Base-by-base conservation (phyloP, 2,888 invertebrate species). In the Baronia brevicornis region DNA sequence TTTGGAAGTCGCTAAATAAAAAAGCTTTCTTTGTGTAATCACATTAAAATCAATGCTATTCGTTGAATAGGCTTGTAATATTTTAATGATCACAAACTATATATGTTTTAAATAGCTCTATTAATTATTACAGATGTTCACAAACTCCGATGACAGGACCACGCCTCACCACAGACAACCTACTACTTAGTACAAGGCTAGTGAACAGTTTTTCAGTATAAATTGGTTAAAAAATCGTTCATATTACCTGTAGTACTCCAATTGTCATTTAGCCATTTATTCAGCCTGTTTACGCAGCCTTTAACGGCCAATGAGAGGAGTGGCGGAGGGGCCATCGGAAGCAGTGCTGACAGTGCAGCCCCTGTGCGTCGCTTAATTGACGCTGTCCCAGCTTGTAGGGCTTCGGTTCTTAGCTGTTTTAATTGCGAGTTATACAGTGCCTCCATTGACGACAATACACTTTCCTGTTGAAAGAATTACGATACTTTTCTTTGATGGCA, bases 261-360 rank as follows among this genome's bases (percentile, higher is more conserved):
- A 10, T 74, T 69, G 1, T 70, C 70, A 0, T 49, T 34, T 0
- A 73, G 33, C 75, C 77, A 77, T 22, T 57, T 55, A 0, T 22
- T 17, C 1, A 73, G 53, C 1, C 59, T 29, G 46, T n/a, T 52
- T 11, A 30, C 27, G n/a, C 42, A 12, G 52, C 54, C 54, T 1
- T 51, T 40, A 0, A 45, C 55, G 0, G 61, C 71, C 0, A 67
- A 41, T 2, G 61, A 39, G 2, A 54, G 60, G 0, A 74, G 47
- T 4, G 64, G 64, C 5, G 44, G 31, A n/a, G 67, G 61, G 6
- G 68, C 68, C 0, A 41, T n/a, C 0, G 69, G 64, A 19, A 77
- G 39, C 14, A 79, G 41, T 0, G 74, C 66, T 0, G 31, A n/a
- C 4, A 75, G 52, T 1, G 74, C 78, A 1, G 53, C 50, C 1